Conservation (phyloP, 53 echinoderm and acorn worm genomes). For the Luidia sarsii region DNA sequence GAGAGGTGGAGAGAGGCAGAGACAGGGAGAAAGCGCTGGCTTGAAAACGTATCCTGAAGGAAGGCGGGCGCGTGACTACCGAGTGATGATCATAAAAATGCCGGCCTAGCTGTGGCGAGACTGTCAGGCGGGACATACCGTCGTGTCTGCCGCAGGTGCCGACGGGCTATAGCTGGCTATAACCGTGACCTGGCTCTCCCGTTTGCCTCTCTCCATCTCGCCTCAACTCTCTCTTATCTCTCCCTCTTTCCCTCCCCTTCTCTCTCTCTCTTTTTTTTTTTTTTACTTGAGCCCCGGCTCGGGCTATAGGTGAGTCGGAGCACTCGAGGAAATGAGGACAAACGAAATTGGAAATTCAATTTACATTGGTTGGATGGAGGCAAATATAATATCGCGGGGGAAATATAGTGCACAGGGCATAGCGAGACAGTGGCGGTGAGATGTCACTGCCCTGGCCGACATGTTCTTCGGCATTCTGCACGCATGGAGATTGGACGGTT, state of each 20-base stretch:
- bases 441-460: constrained; percentile 6
- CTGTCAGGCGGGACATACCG: constrained; percentile 11
- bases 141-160: constrained; percentile 50
- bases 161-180: constrained; percentile 29
- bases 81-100: not conserved
- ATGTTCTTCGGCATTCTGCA: not conserved
- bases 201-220: too few relatives aligned
- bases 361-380: constrained; percentile 26
- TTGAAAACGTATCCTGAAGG: constrained; percentile 36
- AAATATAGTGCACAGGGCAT: constrained; percentile 5
- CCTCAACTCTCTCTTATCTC: too few relatives aligned
- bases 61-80: constrained; percentile 34
- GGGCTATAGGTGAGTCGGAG: not conserved
- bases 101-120: constrained; percentile 2
- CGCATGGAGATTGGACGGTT: not conserved
- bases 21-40: too few relatives aligned
- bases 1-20: too few relatives aligned
- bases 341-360: constrained; percentile 52
- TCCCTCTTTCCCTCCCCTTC: too few relatives aligned
- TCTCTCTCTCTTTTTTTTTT: too few relatives aligned
- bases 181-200: too few relatives aligned
- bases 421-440: not conserved
- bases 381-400: constrained; percentile 2
- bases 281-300: not conserved
- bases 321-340: constrained; percentile 45